A percentile compares a stretch with the other conserved stretches of the same genome.
phyloP scores from a whole-genome alignment of 2,113 vertebrate genomes.

The Gnathonemus longibarbis region DNA sequence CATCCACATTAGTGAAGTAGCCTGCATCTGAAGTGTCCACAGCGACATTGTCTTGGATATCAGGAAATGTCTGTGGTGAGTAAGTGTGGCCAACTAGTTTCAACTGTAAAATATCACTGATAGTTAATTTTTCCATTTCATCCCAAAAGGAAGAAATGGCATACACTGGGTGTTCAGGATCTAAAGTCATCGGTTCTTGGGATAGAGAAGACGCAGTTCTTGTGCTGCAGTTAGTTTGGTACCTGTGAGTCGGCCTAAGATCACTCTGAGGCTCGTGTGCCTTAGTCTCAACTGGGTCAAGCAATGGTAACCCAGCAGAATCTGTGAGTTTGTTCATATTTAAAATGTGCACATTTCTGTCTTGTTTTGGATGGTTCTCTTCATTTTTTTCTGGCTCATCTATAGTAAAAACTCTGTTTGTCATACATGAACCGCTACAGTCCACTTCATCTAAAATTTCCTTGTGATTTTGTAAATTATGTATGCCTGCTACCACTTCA shows the following conservation, averaged over 20 bases:
- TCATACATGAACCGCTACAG: neutral
- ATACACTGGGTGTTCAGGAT: conserved; percentile 41
- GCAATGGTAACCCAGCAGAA: too few relatives aligned
- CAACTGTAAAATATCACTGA: conserved; percentile 62
- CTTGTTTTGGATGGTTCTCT: neutral
- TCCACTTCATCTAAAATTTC: neutral
- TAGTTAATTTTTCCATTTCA: conserved; percentile 68
- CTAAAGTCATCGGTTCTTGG: conserved; percentile 1
- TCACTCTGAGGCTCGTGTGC: neutral
- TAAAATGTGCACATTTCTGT: neutral
- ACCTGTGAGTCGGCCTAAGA: neutral
- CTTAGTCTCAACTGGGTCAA: neutral
- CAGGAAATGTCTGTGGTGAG: conserved; percentile 27
- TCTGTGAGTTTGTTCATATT: neutral
- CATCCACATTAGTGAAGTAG: conserved; percentile 39
- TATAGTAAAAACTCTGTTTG: neutral
- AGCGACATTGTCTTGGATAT: conserved; percentile 37
- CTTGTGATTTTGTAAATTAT: neutral
- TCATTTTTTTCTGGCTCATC: neutral
- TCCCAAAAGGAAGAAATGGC: conserved; percentile 66
- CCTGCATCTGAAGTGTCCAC: conserved; percentile 32
- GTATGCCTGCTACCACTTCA: neutral
- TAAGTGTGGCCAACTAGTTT: conserved; percentile 30
- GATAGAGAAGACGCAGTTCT: neutral
- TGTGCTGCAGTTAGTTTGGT: neutral